Evolutionary conservation across 2,797 vertebrate genomes (phyloP), one percentile per base, ranked within the genome.

Genomic region (Phalanger gymnotis): DNA sequence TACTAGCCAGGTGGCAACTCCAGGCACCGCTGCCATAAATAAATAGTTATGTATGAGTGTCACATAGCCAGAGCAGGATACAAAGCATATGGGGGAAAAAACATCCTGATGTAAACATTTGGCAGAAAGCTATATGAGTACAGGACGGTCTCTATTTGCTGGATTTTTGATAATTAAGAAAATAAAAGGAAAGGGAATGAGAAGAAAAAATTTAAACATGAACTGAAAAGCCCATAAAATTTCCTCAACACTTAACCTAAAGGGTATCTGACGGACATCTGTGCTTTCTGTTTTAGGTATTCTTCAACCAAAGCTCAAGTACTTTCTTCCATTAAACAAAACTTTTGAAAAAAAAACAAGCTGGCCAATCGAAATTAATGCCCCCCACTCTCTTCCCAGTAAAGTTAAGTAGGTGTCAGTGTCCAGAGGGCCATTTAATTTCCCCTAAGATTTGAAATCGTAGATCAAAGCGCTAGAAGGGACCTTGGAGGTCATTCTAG

Each of bases 1-100:
- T 95, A 97, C 97, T 95, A 97, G 96, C 96, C 98, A 98, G 97
- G 98, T 98, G 98, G 98, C 96, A 98, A 97, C 96, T 97, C 95
- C 94, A 97, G 98, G 96, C 97, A 93, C 91, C 0, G 94, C 97
- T 97, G 97, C 97, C 98, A 98, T 98, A 98, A 98, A 98, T 98
- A 98, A 98, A 98, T 95, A 97, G 97, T 98, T 98, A 98, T 96
- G 97, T 95, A 96, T 97, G 94, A 96, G 96, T 97, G 98, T 98
- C 98, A 98, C 97, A 98, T 97, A 97, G 96, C 89, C 96, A 95
- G 95, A 89, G 90, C 13, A 95, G 95, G 97, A 98, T 97, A 96
- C 96, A 97, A 98, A 98, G 96, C 98, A 98, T 97, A 98, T 98
- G 97, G 97, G 90, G 95, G 92, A 53, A 93, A 93, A 92, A 97